phyloP scores from a whole-genome alignment of 35 echinoderm and acorn worm species.

The Acanthaster planci region DNA sequence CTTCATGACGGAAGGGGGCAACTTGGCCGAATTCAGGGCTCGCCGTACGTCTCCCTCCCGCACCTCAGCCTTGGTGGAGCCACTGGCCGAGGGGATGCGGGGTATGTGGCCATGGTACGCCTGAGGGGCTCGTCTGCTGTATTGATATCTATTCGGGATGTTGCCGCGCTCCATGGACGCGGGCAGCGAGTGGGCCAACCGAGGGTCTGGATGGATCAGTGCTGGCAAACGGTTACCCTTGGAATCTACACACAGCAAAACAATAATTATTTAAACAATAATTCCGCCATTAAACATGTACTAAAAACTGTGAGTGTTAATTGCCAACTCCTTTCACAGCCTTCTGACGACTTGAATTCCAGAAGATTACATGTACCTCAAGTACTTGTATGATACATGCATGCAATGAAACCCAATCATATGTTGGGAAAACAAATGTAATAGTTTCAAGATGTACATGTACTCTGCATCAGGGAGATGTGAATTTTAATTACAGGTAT shows the following conservation, averaged over 20 bases:
- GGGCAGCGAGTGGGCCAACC: neutral
- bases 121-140: neutral
- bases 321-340: too few species aligned
- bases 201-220: neutral
- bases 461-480: too few species aligned
- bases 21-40: slow-evolving; percentile 31
- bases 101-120: slow-evolving; percentile 38
- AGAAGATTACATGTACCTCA: too few species aligned
- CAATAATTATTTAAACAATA: too few species aligned
- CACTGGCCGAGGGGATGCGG: slow-evolving; percentile 40
- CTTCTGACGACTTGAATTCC: too few species aligned
- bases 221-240: neutral
- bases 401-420: too few species aligned
- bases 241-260: neutral
- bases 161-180: neutral
- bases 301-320: too few species aligned
- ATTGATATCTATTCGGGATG: neutral
- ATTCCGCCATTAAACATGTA: too few species aligned
- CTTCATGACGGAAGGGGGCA: slow-evolving; percentile 68
- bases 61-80: slow-evolving; percentile 29
- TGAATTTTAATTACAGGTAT: too few species aligned
- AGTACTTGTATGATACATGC: too few species aligned
- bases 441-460: too few species aligned
- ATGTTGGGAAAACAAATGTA: too few species aligned
- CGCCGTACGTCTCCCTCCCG: slow-evolving; percentile 26